Evolutionary conservation across 1,140 invertebrate species (phyloP), one percentile per base, ranked within the genome.

Genomic region (Ptiloglossa arizonensis): DNA sequence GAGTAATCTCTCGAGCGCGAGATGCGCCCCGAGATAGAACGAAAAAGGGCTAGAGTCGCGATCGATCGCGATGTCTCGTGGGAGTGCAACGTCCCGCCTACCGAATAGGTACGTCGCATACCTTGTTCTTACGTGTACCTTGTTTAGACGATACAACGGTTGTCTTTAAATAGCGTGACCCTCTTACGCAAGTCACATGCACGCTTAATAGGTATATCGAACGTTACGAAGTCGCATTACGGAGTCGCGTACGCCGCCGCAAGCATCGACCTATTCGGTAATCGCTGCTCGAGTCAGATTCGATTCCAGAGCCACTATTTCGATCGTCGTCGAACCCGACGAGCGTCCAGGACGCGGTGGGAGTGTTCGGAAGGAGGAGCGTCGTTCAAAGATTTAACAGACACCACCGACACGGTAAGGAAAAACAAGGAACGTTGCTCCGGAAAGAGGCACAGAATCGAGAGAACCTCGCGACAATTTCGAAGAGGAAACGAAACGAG

Each of bases 161-260:
- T 56, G 13, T 57, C 63, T 75, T 75, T 75, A 75, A 75, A 75
- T 75, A 68, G 67, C 41, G 41, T 29, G 29, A 59, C 64, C 22
- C 52, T 35, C 38, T 75, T 59, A 46, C 63, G 72, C 72, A 68
- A 75, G 24, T 44, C 32, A 17, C n/a, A 15, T 22, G n/a, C 57
- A 27, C 50, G 35, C 60, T 41, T 66, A 38, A 44, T 56, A 56
- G 48, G 15, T 48, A 27, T 48, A 75, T 59, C 63, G 35, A 59
- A 46, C 52, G 52, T 48, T 68, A 24, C 35, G 63, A 66, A 38
- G 57, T 38, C 50, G 4, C 17, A n/a, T 38, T 38, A 11, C 70
- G 57, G 24, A 52, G 57, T 50, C 17, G 13, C 57, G 9, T 3
- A 35, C 59, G 60, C 17, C 15, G 44, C 32, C 60, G 44, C 41